Evolutionary conservation across 2,113 vertebrate species (phyloP).

Genomic region (Ovis canadensis): DNA sequence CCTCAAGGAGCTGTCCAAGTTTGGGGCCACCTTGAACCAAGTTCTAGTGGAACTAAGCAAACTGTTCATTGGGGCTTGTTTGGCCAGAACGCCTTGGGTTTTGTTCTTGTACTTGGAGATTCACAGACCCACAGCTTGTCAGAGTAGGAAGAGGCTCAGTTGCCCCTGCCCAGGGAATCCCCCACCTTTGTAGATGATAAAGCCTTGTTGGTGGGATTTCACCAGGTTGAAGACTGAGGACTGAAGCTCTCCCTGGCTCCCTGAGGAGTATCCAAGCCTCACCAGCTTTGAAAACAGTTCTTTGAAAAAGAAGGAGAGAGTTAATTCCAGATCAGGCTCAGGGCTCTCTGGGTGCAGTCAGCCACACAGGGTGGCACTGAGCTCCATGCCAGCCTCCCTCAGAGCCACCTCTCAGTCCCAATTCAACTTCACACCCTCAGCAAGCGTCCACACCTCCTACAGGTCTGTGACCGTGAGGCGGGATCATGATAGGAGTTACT

Average conservation of each 20-base stretch:
- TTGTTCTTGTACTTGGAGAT: background rate
- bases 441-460: background rate
- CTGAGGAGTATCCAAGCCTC: background rate
- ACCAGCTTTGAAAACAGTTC: background rate
- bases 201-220: background rate
- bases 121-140: background rate
- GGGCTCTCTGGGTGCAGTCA: background rate
- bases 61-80: background rate
- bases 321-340: background rate
- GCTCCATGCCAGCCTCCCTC: background rate
- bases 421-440: background rate
- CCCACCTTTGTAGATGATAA: background rate
- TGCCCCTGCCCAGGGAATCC: background rate
- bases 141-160: background rate
- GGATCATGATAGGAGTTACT: background rate
- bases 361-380: accelerated
- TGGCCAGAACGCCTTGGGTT: background rate
- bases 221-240: background rate
- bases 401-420: background rate
- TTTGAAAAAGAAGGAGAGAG: background rate
- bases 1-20: background rate
- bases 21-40: background rate
- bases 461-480: background rate
- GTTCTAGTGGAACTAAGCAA: background rate
- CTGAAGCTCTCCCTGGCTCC: background rate